Evolutionary conservation across 2,888 invertebrate genomes (phyloP).

Genomic region (Melinaea marsaeus): DNA sequence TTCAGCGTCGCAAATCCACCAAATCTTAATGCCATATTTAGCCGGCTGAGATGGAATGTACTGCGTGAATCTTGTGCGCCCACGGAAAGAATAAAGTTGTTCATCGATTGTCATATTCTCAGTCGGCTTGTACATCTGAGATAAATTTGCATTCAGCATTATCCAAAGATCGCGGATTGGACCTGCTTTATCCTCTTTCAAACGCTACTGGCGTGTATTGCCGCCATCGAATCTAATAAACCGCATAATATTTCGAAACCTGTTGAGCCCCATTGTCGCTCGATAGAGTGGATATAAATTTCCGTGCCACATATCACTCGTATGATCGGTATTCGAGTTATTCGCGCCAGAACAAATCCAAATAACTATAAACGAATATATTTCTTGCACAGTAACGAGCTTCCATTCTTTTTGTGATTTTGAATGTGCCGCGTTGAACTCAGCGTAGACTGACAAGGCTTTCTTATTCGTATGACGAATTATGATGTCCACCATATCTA

Average conservation of each 20-base stretch:
- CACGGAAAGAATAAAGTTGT: slow-evolving; percentile 39
- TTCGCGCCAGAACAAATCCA: too few species aligned
- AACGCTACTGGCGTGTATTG: slow-evolving; percentile 34
- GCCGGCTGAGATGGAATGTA: slow-evolving; percentile 36
- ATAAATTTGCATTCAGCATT: slow-evolving; percentile 41
- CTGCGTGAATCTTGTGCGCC: slow-evolving; percentile 37
- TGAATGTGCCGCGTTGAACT: too few species aligned
- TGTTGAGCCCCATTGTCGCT: slow-evolving; percentile 7
- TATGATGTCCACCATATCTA: too few species aligned
- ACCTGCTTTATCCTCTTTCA: background rate
- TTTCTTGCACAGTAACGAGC: too few species aligned
- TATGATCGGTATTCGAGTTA: too few species aligned
- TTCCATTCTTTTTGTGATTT: too few species aligned
- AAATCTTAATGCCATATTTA: slow-evolving; percentile 37
- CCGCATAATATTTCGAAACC: slow-evolving; percentile 33
- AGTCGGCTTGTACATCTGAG: slow-evolving; percentile 35
- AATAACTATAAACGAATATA: too few species aligned
- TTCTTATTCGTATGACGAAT: too few species aligned
- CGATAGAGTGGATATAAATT: too few species aligned
- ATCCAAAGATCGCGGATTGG: slow-evolving; percentile 34
- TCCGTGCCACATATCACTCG: too few species aligned
- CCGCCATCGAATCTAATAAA: slow-evolving; percentile 41
- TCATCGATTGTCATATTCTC: slow-evolving; percentile 40
- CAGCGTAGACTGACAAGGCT: too few species aligned
- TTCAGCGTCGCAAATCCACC: slow-evolving; percentile 39